Evolutionary conservation across 1,140 invertebrate species (phyloP), one percentile per base, ranked within the genome.

Genomic region (Trachymyrmex cornetzi): DNA sequence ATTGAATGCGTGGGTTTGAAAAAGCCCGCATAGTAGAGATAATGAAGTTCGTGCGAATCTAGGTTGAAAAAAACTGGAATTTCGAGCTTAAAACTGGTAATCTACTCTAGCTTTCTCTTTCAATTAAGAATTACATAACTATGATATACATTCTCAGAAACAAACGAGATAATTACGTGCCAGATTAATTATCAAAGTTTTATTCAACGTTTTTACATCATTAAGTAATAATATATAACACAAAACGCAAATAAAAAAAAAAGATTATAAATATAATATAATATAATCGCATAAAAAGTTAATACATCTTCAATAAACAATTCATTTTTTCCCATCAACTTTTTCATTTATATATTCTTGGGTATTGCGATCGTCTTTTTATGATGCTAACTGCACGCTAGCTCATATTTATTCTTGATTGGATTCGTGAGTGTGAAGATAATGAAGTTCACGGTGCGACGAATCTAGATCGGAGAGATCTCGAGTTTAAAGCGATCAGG

Each of bases 391-490:
- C 11, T 9, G 50, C 50, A 74, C 3, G 19, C 30, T 74, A 30
- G 30, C 53, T 38, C 34, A 74, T 59, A 74, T 74, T 44, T 77
- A 77, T 77, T 77, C 22, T 14, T 3, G 7, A 38, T 24, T 48
- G 34, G 14, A 9, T 16, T n/a, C 57, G 24, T 22, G 57, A 12
- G 14, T 27, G 38, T 38, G 16, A 24, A 48, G 38, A 63, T 63
- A 77, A 77, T 77, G 75, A 77, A 77, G 38, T 63, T 77, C 22
- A 77, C 7, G 57, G 34, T 24, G 57, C 38, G 9, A 22, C 57
- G 57, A 44, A 77, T 63, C 22, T 44, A 27, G 57, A 44, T 59
- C 34, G 57, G 11, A 44, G 34, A 63, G 34, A 48, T 63, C 55
- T 63, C 24, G 55, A 63, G 24, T 38, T 77, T 77, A 27, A 77